A percentile compares a stretch with the other conserved stretches of the same genome.
phyloP scores from a whole-genome alignment of 2,113 vertebrate species.

The Toxostoma redivivum region DNA sequence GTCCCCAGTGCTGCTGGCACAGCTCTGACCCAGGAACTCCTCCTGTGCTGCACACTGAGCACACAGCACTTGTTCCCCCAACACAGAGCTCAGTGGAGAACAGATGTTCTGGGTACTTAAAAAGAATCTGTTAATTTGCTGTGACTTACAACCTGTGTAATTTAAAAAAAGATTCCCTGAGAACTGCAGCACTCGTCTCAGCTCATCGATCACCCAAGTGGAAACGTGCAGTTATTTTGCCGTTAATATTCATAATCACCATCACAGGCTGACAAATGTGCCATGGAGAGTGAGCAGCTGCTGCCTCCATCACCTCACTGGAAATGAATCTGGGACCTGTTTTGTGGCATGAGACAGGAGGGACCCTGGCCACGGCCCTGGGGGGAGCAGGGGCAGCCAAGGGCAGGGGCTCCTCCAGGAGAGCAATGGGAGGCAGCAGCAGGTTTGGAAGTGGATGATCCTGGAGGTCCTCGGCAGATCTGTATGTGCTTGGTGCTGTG shows the following conservation, averaged over 20 bases:
- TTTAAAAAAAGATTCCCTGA: not conserved
- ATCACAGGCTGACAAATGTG: not conserved
- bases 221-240: fast-evolving
- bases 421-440: not conserved
- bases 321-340: not conserved
- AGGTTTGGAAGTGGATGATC: not conserved
- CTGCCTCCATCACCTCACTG: not conserved
- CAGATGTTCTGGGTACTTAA: not conserved
- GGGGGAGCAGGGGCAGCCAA: fast-evolving
- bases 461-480: not conserved
- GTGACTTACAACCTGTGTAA: not conserved
- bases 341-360: not conserved
- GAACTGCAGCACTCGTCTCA: not conserved
- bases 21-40: not conserved
- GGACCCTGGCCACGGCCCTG: fast-evolving
- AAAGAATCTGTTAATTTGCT: not conserved
- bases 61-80: not conserved
- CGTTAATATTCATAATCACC: not conserved
- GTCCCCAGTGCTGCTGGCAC: not conserved
- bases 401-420: not conserved
- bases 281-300: not conserved
- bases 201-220: fast-evolving
- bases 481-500: not conserved
- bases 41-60: fast-evolving
- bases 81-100: not conserved